Evolutionary conservation across 2,888 invertebrate genomes (phyloP).

Genomic region (Sarcophaga subvicina): DNA sequence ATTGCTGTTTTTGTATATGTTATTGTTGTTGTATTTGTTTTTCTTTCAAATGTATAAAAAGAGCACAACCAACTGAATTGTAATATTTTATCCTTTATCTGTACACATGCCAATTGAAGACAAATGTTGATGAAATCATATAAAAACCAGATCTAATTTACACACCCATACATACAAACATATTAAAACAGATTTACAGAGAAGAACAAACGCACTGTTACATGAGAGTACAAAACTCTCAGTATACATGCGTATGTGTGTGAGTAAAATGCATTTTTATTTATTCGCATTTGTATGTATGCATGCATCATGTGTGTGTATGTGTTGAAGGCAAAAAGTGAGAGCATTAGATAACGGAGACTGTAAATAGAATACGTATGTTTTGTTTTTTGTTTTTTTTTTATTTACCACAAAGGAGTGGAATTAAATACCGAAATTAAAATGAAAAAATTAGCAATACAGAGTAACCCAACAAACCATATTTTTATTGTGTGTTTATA

Average conservation of each 20-base stretch:
- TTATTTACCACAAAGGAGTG: constrained; percentile 49
- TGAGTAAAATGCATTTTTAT: not conserved
- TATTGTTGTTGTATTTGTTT: not conserved
- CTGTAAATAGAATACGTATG: not conserved
- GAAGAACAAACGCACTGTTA: no score
- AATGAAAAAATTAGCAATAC: constrained; percentile 46
- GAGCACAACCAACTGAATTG: not conserved
- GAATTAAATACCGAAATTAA: constrained; percentile 65
- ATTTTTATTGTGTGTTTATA: not conserved
- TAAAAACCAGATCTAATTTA: constrained; percentile 45
- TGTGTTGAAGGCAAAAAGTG: not conserved
- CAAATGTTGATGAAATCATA: constrained; percentile 63
- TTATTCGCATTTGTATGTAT: not conserved
- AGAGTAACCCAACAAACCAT: not conserved
- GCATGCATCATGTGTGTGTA: not conserved
- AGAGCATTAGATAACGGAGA: not conserved
- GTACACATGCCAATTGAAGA: constrained; percentile 62
- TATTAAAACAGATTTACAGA: not conserved
- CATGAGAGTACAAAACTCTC: no score
- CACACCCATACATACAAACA: constrained; percentile 20
- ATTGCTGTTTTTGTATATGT: not conserved
- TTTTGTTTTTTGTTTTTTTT: not conserved
- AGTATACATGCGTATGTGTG: not conserved
- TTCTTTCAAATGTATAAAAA: constrained; percentile 7
- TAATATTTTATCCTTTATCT: constrained; percentile 62